Base-by-base conservation (phyloP, 2,797 vertebrate species). In the Acanthurus leucopareius region DNA sequence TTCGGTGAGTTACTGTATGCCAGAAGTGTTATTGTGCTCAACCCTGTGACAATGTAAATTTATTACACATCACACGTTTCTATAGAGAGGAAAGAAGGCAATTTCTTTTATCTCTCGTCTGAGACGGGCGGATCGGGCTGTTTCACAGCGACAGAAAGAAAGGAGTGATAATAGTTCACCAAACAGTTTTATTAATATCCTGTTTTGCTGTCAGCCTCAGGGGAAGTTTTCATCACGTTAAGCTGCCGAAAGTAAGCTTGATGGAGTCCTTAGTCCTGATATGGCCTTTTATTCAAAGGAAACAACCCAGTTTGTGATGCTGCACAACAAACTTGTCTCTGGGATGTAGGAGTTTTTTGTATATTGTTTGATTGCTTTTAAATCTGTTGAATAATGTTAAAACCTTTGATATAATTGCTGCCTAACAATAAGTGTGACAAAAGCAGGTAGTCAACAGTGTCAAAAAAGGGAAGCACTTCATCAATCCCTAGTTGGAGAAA, bases 181-280 rank as follows among this genome's bases (percentile, higher is more conserved):
- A 75, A 78, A 86, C 80, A 64, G 69, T 86, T 87, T 87, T 86
- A 80, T 88, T 88, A 86, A 91, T 90, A 88, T 88, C 84, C 80
- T 73, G 84, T 82, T 84, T 45, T 38, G 67, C 73, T 74, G 77
- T 82, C 79, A 85, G 53, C 54, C 79, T 77, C 64, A 8, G 51
- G 52, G 65, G 73, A 80, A 73, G 71, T 73, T 87, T 82, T 84
- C 49, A 73, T 88, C 67, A 72, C 69, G 73, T 83, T 61, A 13
- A 89, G 53, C 73, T 45, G 79, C 49, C 57, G 62, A 60, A 75
- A 85, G 82, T 40, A 2, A 74, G 53, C 38, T 1, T 20, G 77
- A 83, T 49, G 25, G 42, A 70, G 20, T 69, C 60, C 52, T 88
- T 68, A 64, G 40, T 48, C 52, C 59, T 38, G 53, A 74, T 76